Evolutionary conservation across 2,113 vertebrate genomes (phyloP).

Genomic region (Mungos mungo): DNA sequence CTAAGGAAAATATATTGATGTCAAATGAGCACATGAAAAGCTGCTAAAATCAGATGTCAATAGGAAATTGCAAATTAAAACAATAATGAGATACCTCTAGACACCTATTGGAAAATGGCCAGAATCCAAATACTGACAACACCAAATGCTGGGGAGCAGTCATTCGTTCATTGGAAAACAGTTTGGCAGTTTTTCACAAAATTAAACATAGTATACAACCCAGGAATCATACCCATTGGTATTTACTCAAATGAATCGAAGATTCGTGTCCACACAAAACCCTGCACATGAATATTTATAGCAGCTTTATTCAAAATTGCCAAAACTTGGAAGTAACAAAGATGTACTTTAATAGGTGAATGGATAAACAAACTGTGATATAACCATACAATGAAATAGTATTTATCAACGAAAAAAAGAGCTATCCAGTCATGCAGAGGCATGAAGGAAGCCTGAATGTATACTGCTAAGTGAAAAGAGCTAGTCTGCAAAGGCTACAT

Average conservation of each 20-base stretch:
- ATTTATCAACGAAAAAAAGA: neutral
- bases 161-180: neutral
- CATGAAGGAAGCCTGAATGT: neutral
- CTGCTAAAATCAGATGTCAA: neutral
- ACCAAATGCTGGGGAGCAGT: neutral
- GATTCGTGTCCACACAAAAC: neutral
- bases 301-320: neutral
- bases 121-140: neutral
- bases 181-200: neutral
- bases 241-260: slow-evolving; percentile 25
- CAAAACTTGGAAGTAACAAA: neutral
- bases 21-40: neutral
- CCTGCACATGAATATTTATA: neutral
- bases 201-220: neutral
- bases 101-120: neutral
- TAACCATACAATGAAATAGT: neutral
- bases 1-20: neutral
- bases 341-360: too few species aligned
- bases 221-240: neutral
- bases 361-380: too few species aligned
- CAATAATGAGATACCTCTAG: neutral
- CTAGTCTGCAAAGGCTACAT: too few species aligned
- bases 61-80: neutral
- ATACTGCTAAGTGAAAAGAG: neutral
- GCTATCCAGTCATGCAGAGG: neutral